These are phyloP conservation scores for Cyrtorhinus lividipennis DNA, from an alignment of 1,140 invertebrate genomes.

Conservation along the genomic window DNA sequence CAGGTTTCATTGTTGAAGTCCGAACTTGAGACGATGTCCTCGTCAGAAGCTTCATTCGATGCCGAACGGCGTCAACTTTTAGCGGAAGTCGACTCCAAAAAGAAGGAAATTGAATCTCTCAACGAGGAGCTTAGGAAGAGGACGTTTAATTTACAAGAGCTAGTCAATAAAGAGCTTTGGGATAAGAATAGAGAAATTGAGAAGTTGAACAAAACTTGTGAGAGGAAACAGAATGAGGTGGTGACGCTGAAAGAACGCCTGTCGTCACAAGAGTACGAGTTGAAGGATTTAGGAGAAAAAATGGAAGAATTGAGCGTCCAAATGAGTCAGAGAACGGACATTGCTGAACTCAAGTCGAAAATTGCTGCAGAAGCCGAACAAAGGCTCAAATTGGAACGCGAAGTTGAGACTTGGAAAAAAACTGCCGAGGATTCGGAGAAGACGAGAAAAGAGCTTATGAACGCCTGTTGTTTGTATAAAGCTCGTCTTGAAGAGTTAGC, in stretches of 20 bases:
- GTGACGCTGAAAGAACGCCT: conserved; percentile 27
- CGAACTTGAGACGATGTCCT: conserved; percentile 1
- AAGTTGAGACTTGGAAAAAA: conserved; percentile 26
- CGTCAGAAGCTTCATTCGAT: background rate
- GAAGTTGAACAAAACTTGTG: conserved; percentile 33
- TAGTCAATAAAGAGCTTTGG: conserved; percentile 54
- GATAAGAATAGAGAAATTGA: conserved; percentile 55
- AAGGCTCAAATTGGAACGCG: conserved; percentile 2
- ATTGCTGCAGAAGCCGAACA: conserved; percentile 6
- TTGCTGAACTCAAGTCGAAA: background rate
- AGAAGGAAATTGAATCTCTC: conserved; percentile 37
- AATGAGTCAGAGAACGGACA: conserved; percentile 24
- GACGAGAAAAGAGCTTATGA: conserved; percentile 41
- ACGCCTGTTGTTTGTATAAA: conserved; percentile 46
- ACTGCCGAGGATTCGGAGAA: conserved; percentile 34
- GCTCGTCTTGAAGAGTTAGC: conserved; percentile 51
- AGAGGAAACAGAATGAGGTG: conserved; percentile 29
- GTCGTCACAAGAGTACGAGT: conserved; percentile 27
- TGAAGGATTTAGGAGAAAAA: conserved; percentile 29
- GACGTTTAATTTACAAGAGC: conserved; percentile 41
- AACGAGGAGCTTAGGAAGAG: conserved; percentile 42
- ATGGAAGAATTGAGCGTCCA: conserved; percentile 27
- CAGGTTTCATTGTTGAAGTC: conserved; percentile 3
- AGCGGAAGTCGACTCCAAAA: conserved; percentile 33
- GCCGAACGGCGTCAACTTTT: conserved; percentile 24